Evolutionary conservation across 2,888 invertebrate genomes (phyloP), one percentile per base, ranked within the genome.

Genomic region (Teleiodes luculella): DNA sequence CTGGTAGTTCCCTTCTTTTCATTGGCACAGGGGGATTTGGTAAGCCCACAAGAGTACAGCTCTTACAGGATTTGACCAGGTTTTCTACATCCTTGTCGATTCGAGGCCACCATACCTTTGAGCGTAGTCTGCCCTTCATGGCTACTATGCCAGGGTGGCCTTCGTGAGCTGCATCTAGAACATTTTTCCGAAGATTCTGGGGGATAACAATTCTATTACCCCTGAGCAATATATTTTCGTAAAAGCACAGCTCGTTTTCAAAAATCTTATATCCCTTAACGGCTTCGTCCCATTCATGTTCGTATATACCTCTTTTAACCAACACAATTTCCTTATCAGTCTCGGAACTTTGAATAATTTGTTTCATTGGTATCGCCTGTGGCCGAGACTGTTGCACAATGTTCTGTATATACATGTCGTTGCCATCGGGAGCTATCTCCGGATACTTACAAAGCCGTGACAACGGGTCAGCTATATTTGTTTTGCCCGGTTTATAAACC

Each of bases 401-500:
- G 8, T 57, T 51, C 14, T 57, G 37, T 0, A 62, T 39, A 24
- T 56, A 35, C 6, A 55, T 16, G 1, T 58, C 56, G 7, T 35
- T 8, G 2, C 3, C 28, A n/a, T 14, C 4, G 3, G 16, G 1
- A 20, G 33, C 20, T 1, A 1, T 45, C 7, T 28, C 10, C 2
- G 18, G 2, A 11, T 24, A 37, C 52, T 37, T 20, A n/a, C 62
- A 59, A 0, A 67, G 28, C 2, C 67, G 36, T 0, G 63, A 66
- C 3, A 70, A 28, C 0, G 66, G 59, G 35, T 72, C 71, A 0
- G 74, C 75, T 0, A 74, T 72, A 50, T 74, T 73, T 0, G 16
- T 45, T 28, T 66, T 67, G 0, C 69, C 69, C 0, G 67, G 65
- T 14, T 49, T 52, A 20, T 69, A 66, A 6, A 18, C 56, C 0